A percentile compares a stretch with the other conserved stretches of the same genome.
These are phyloP conservation scores for Monochamus saltuarius DNA, from an alignment of 1,140 invertebrate species.

Conservation along the genomic window DNA sequence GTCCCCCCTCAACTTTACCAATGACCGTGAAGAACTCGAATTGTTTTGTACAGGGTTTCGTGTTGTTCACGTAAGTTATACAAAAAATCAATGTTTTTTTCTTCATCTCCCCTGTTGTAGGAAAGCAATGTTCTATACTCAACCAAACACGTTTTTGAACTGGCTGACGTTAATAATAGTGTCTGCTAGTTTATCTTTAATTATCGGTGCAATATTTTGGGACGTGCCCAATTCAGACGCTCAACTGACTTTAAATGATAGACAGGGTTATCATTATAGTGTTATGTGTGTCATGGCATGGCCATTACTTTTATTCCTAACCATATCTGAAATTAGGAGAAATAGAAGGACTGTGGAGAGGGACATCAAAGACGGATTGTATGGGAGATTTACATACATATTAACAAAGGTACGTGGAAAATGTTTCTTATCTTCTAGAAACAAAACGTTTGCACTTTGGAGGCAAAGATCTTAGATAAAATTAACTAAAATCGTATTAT, in stretches of 20 bases:
- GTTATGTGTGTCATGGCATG: slow-evolving; percentile 74
- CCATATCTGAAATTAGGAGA: slow-evolving; percentile 67
- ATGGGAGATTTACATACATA: slow-evolving; percentile 76
- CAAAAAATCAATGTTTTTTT: background rate
- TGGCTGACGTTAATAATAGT: slow-evolving; percentile 76
- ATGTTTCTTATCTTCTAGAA: background rate
- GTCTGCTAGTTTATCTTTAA: slow-evolving; percentile 75
- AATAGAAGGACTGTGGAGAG: slow-evolving; percentile 71
- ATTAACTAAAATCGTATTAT: no score
- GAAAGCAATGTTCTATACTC: slow-evolving; percentile 69
- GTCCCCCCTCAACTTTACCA: slow-evolving; percentile 72
- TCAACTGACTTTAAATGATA: slow-evolving; percentile 70
- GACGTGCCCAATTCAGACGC: slow-evolving; percentile 75
- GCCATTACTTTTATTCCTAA: slow-evolving; percentile 71
- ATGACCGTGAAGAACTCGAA: slow-evolving; percentile 63
- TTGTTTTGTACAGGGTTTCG: slow-evolving; percentile 65
- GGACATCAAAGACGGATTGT: slow-evolving; percentile 77
- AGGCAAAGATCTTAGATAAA: background rate
- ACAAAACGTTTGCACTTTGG: background rate
- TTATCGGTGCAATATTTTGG: slow-evolving; percentile 88
- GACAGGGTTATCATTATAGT: slow-evolving; percentile 79
- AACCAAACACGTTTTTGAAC: slow-evolving; percentile 80
- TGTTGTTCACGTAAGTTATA: slow-evolving; percentile 68
- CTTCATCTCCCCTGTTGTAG: slow-evolving; percentile 50
- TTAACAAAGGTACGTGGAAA: slow-evolving; percentile 66